These are phyloP conservation scores for Procambarus virginalis DNA, from an alignment of 1,140 invertebrate species.

Conservation along the genomic window DNA sequence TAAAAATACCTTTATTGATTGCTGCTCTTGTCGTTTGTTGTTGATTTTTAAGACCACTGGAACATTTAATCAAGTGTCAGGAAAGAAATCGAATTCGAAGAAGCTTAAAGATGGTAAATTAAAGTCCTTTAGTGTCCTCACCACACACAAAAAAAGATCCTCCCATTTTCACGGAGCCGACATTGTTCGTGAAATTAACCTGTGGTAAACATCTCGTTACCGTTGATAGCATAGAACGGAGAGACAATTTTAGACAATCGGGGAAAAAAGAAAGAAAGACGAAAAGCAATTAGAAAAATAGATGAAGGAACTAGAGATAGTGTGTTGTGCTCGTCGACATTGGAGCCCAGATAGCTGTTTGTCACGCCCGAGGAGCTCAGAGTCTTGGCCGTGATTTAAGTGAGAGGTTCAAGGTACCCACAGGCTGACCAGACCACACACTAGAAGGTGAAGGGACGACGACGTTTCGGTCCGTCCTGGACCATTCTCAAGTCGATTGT, in stretches of 20 bases:
- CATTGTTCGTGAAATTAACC: neutral
- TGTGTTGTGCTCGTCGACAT: neutral
- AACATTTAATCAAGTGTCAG: neutral
- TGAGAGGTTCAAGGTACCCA: too few species aligned
- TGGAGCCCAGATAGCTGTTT: neutral
- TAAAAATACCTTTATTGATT: too few species aligned
- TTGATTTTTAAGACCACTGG: neutral
- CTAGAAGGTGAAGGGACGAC: too few species aligned
- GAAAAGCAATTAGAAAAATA: neutral
- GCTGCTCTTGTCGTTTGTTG: neutral
- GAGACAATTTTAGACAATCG: neutral
- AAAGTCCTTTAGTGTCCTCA: neutral
- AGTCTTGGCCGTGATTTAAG: too few species aligned
- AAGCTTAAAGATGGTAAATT: neutral
- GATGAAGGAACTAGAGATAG: neutral
- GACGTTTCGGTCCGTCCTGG: too few species aligned
- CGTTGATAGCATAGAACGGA: neutral
- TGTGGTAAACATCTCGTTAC: neutral
- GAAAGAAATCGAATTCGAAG: neutral
- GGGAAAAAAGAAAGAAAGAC: neutral
- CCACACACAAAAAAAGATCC: neutral
- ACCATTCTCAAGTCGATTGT: too few species aligned
- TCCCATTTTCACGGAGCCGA: neutral
- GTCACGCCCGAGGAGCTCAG: too few species aligned
- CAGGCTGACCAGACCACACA: too few species aligned